phyloP scores from a whole-genome alignment of 37 sponge, comb jelly and placozoan species.

The Hexactinellida sp. region DNA sequence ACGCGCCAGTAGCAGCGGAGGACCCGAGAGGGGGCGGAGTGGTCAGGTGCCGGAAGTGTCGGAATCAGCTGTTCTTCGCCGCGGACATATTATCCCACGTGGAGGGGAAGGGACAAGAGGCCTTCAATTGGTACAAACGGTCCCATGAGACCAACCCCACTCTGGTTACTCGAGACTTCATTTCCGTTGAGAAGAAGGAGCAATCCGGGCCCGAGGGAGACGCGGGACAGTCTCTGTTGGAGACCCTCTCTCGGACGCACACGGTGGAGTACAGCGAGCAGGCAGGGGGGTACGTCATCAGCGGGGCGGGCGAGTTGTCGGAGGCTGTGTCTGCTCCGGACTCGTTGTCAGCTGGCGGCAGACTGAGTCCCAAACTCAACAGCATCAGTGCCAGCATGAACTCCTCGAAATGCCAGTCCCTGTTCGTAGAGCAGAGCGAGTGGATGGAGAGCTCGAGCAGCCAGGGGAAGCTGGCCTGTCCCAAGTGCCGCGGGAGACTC shows the following conservation, averaged over 20 bases:
- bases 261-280: neutral
- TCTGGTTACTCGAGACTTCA: neutral
- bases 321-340: constrained; percentile 43
- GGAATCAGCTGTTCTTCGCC: neutral
- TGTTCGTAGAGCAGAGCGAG: neutral
- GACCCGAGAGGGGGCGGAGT: neutral
- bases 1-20: neutral
- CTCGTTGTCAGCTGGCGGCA: constrained; percentile 35
- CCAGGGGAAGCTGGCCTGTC: constrained; percentile 37
- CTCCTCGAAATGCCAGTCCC: neutral
- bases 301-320: constrained; percentile 27
- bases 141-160: neutral
- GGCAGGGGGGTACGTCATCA: neutral
- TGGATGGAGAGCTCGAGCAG: neutral
- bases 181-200: neutral
- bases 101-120: constrained; percentile 40
- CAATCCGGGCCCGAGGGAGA: neutral
- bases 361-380: constrained; percentile 11
- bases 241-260: neutral
- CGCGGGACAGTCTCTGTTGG: neutral
- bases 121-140: constrained; percentile 54
- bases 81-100: constrained; percentile 30
- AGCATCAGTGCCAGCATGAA: neutral
- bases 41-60: neutral
- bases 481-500: constrained; percentile 51